A percentile compares a stretch with the other conserved stretches of the same genome.
Evolutionary conservation across 2,113 vertebrate species (phyloP).

Genomic region (Hoplias malabaricus): DNA sequence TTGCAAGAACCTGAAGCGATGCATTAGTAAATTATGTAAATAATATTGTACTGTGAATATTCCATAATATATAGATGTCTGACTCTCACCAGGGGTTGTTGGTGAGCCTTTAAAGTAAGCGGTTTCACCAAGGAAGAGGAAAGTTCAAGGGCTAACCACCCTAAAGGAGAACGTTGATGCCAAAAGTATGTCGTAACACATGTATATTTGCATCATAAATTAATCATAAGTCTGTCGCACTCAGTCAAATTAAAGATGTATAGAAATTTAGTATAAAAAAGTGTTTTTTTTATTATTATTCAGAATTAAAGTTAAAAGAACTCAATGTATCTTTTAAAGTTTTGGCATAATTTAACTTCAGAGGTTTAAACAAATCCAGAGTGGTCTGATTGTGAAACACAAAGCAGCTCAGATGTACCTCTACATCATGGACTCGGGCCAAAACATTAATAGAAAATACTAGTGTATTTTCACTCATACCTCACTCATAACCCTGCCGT

Average conservation of each 20-base stretch:
- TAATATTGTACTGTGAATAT: slow-evolving; percentile 19
- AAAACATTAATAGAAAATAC: no score
- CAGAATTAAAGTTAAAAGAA: no score
- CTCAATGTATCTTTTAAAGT: no score
- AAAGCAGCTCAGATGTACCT: no score
- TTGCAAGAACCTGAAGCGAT: background rate
- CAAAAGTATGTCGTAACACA: background rate
- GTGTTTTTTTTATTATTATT: no score
- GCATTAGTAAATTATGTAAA: slow-evolving; percentile 33
- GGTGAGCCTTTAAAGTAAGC: background rate
- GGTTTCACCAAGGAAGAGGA: background rate
- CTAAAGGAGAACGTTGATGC: background rate
- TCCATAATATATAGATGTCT: slow-evolving; percentile 18
- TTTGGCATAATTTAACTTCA: no score
- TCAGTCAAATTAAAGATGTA: background rate
- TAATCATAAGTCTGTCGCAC: background rate
- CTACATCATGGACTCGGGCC: no score
- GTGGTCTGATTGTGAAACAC: no score
- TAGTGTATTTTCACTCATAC: no score
- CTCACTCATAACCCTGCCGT: no score
- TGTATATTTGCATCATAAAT: background rate
- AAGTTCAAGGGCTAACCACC: background rate
- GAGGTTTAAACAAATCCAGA: no score
- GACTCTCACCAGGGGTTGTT: background rate
- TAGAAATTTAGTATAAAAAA: background rate